phyloP scores from a whole-genome alignment of 1,140 invertebrate genomes.

The Dendrolimus kikuchii region DNA sequence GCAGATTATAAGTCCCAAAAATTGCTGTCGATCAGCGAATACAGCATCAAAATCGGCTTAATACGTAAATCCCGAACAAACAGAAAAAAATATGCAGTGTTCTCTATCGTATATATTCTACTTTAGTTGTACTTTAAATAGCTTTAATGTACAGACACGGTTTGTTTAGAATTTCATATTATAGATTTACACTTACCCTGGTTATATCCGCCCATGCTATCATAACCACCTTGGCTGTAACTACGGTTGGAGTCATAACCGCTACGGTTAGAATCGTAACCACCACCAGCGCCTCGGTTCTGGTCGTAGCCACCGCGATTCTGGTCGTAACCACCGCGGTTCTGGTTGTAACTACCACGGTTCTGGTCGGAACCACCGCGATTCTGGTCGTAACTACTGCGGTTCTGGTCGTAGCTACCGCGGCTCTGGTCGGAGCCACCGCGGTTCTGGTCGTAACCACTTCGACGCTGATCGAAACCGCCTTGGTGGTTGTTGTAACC shows the following conservation, averaged over 20 bases:
- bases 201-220: constrained; percentile 21
- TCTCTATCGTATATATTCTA: too few relatives aligned
- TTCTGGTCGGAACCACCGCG: constrained; percentile 22
- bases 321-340: constrained; percentile 23
- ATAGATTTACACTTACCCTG: background rate
- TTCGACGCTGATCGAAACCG: constrained; percentile 16
- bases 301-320: constrained; percentile 20
- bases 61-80: too few relatives aligned
- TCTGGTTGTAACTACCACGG: constrained; percentile 23
- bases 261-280: too few relatives aligned
- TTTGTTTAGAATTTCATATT: too few relatives aligned
- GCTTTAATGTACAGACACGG: too few relatives aligned
- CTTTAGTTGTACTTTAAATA: too few relatives aligned
- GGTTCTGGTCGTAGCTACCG: constrained; percentile 12
- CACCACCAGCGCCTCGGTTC: constrained; percentile 13
- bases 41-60: too few relatives aligned
- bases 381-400: constrained; percentile 16
- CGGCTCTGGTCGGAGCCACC: constrained; percentile 1
- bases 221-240: constrained; percentile 16
- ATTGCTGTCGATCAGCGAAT: too few relatives aligned
- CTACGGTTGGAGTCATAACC: background rate
- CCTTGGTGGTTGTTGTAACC: constrained; percentile 22
- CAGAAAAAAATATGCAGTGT: too few relatives aligned
- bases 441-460: constrained; percentile 12
- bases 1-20: too few relatives aligned